Evolutionary conservation across 2,797 vertebrate species (phyloP).

Genomic region (Podarcis siculus): DNA sequence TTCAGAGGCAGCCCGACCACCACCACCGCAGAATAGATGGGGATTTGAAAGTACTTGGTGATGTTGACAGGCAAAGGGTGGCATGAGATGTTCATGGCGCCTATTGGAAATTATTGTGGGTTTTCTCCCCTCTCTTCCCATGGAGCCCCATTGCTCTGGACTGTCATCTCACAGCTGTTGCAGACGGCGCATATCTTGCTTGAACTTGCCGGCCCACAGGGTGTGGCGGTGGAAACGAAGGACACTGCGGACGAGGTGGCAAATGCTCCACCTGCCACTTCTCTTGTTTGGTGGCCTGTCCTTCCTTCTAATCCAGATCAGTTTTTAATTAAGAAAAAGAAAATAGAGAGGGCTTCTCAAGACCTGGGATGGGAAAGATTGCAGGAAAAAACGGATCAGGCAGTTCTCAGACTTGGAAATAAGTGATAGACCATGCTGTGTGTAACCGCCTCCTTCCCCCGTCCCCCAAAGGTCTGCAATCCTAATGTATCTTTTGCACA

Average conservation of each 20-base stretch:
- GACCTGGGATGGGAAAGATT: background rate
- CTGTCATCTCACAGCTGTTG: background rate
- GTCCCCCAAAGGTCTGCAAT: background rate
- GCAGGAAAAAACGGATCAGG: background rate
- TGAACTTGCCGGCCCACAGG: background rate
- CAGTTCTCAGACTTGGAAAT: background rate
- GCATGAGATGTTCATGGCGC: background rate
- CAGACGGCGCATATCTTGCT: background rate
- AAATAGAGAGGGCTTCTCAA: background rate
- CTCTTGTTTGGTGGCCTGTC: background rate
- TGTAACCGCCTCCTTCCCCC: background rate
- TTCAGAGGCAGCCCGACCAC: background rate
- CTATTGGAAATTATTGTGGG: no score
- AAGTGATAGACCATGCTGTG: background rate
- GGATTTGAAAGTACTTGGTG: constrained; percentile 21
- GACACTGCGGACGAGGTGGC: no score
- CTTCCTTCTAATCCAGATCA: background rate
- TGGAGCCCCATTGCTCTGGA: background rate
- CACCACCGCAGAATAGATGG: background rate
- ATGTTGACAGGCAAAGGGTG: background rate
- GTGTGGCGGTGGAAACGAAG: background rate
- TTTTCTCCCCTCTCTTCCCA: background rate
- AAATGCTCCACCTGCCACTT: background rate
- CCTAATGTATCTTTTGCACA: background rate
- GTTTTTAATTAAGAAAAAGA: background rate